phyloP scores from a whole-genome alignment of 2,888 invertebrate genomes.

The Yponomeuta sedellus region DNA sequence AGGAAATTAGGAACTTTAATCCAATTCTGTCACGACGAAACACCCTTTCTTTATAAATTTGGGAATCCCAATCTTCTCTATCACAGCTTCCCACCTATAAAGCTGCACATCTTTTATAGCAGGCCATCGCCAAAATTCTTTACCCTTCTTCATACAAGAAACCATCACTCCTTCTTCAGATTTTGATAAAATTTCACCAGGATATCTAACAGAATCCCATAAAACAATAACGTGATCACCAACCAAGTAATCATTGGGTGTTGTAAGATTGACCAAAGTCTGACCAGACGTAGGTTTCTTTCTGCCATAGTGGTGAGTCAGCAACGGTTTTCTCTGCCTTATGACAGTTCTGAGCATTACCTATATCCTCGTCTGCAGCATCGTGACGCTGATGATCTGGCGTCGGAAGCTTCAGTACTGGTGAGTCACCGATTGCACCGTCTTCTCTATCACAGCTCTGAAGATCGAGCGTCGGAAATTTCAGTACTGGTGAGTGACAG shows the following conservation, averaged over 20 bases:
- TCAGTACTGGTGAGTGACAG: neutral
- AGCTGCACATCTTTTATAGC: neutral
- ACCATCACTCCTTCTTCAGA: neutral
- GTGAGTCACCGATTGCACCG: too few relatives aligned
- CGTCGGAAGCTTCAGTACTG: too few relatives aligned
- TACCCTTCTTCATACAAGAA: neutral
- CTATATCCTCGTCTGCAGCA: too few relatives aligned
- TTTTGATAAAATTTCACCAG: neutral
- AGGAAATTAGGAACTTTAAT: constrained; percentile 2
- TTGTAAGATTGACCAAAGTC: too few relatives aligned
- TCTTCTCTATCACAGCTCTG: neutral
- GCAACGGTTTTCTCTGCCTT: too few relatives aligned
- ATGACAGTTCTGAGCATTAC: too few relatives aligned
- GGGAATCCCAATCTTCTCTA: too few relatives aligned
- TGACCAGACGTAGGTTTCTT: too few relatives aligned
- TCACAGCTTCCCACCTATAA: neutral
- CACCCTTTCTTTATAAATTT: neutral
- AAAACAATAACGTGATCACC: constrained; percentile 4
- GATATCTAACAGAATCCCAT: constrained; percentile 4
- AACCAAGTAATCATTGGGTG: neutral
- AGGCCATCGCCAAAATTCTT: too few relatives aligned
- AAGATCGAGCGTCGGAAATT: too few relatives aligned
- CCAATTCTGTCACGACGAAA: neutral
- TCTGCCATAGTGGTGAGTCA: too few relatives aligned
- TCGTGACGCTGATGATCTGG: too few relatives aligned